A percentile compares a stretch with the other conserved stretches of the same genome.
phyloP scores from a whole-genome alignment of 2,113 vertebrate genomes.

The Heterochromis multidens region DNA sequence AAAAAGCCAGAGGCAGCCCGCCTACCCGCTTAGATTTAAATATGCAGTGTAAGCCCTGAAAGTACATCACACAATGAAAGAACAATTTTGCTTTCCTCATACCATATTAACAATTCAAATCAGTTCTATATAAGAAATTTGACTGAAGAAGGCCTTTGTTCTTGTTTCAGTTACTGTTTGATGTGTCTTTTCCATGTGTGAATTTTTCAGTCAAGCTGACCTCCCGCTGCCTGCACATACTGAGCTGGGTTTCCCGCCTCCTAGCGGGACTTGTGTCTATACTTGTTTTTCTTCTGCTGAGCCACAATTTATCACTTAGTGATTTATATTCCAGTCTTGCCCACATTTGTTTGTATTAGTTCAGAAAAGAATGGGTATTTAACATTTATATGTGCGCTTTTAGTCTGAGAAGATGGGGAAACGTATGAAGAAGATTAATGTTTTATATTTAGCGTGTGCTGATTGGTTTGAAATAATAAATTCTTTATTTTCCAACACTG shows the following conservation, averaged over 20 bases:
- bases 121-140: neutral
- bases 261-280: neutral
- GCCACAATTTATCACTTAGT: constrained; percentile 17
- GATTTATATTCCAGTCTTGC: constrained; percentile 19
- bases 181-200: constrained; percentile 39
- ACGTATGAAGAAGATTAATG: neutral
- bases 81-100: constrained; percentile 17
- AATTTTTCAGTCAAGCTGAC: constrained; percentile 20
- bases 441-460: neutral
- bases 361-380: constrained; percentile 4
- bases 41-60: constrained; percentile 6
- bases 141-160: constrained; percentile 43
- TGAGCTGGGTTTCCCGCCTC: neutral
- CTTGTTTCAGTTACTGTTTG: constrained; percentile 20
- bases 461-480: neutral
- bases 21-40: constrained; percentile 11
- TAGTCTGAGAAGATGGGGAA: neutral
- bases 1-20: constrained; percentile 11
- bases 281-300: constrained; percentile 27
- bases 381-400: constrained; percentile 1
- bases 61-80: constrained; percentile 17
- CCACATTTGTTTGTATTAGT: constrained; percentile 29
- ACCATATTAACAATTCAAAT: constrained; percentile 38
- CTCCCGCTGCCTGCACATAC: constrained; percentile 30
- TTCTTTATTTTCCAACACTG: constrained; percentile 9